These are phyloP conservation scores for Sepiola atlantica DNA, from an alignment of 2,888 invertebrate genomes.

Conservation along the genomic window DNA sequence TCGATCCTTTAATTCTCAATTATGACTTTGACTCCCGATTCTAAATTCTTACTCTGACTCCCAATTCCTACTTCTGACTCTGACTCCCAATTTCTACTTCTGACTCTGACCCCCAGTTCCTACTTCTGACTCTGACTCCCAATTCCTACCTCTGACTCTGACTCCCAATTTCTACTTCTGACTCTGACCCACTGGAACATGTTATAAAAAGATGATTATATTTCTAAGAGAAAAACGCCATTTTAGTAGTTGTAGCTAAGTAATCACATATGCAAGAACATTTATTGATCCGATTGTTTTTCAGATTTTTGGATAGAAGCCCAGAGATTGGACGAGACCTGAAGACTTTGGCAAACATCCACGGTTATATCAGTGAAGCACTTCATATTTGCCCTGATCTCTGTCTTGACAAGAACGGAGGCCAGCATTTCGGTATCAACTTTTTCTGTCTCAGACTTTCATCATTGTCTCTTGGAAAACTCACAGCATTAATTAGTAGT, in stretches of 20 bases:
- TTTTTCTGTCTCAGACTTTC: not conserved
- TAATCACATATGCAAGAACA: not conserved
- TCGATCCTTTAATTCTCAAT: no score
- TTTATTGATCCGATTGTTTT: not conserved
- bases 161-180: no score
- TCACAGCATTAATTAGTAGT: not conserved
- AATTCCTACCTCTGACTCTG: no score
- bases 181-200: no score
- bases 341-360: not conserved
- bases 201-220: no score
- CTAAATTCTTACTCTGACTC: no score
- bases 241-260: not conserved
- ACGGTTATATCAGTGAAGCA: not conserved
- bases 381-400: not conserved
- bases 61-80: no score
- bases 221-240: not conserved
- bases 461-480: not conserved
- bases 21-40: no score
- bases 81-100: no score
- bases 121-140: no score
- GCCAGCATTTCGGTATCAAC: not conserved
- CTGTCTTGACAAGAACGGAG: not conserved
- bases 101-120: no score
- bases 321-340: not conserved
- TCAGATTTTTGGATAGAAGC: not conserved